phyloP scores from a whole-genome alignment of 2,113 vertebrate genomes.

The Carassius gibelio region DNA sequence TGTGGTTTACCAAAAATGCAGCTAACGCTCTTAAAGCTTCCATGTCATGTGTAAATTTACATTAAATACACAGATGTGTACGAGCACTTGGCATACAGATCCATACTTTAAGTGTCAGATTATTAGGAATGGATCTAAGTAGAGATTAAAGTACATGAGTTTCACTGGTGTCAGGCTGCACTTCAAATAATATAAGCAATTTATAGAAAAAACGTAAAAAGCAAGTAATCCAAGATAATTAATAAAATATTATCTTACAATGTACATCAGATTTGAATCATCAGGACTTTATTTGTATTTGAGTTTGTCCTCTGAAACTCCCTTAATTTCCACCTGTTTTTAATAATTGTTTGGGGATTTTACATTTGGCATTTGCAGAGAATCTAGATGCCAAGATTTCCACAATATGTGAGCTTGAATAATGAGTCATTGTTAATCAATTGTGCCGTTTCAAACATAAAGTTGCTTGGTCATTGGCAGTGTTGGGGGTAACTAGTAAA shows the following conservation, averaged over 20 bases:
- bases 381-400: not conserved
- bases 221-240: not conserved
- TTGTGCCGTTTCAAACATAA: not conserved
- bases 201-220: not conserved
- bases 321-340: not conserved
- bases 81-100: not conserved
- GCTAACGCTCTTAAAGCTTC: not conserved
- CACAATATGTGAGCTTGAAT: not conserved
- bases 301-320: not conserved
- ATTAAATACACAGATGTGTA: not conserved
- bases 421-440: not conserved
- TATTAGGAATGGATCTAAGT: not conserved
- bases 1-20: constrained; percentile 1
- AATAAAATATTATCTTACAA: not conserved
- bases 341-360: not conserved
- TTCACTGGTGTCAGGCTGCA: constrained; percentile 3
- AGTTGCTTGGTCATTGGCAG: not conserved
- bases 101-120: constrained; percentile 8
- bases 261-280: not conserved
- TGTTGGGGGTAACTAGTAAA: too few species aligned
- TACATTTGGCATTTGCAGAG: not conserved
- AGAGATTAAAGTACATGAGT: not conserved
- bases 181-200: not conserved
- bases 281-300: not conserved
- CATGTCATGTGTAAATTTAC: not conserved